These are phyloP conservation scores for Ahaetulla prasina DNA, from an alignment of 2,113 vertebrate genomes.

Conservation along the genomic window DNA sequence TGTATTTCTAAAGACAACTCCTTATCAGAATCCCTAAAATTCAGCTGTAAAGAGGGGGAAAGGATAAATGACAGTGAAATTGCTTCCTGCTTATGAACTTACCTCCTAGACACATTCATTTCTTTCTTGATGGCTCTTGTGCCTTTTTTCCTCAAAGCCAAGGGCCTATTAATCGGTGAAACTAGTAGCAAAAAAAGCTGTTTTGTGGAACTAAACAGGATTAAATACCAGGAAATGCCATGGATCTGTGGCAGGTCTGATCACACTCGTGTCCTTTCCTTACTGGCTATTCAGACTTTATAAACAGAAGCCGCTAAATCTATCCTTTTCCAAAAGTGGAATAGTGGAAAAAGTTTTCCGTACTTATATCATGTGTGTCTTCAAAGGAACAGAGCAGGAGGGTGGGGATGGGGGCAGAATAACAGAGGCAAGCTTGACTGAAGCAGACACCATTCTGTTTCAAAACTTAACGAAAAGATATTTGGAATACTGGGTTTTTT, in stretches of 20 bases:
- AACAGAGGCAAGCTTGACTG: slow-evolving; percentile 31
- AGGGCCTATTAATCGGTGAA: not conserved
- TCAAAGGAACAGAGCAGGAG: slow-evolving; percentile 5
- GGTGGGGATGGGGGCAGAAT: not conserved
- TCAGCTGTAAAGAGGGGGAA: not conserved
- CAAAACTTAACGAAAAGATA: not conserved
- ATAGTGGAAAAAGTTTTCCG: slow-evolving; percentile 45
- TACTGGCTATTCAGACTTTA: slow-evolving; percentile 44
- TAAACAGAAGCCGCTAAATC: slow-evolving; percentile 57
- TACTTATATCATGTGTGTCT: slow-evolving; percentile 17
- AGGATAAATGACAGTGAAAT: not conserved
- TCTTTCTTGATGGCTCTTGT: not conserved
- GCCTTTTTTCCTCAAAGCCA: slow-evolving; percentile 8
- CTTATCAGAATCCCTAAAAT: not conserved
- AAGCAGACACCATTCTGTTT: slow-evolving; percentile 10
- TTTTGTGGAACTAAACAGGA: slow-evolving; percentile 13
- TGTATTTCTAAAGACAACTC: not conserved
- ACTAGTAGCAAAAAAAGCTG: not conserved
- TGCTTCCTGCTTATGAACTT: slow-evolving; percentile 26
- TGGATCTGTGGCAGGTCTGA: slow-evolving; percentile 37
- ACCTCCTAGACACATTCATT: slow-evolving; percentile 65
- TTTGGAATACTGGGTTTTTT: slow-evolving; percentile 14
- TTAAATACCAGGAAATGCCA: slow-evolving; percentile 28
- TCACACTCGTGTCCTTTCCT: slow-evolving; percentile 29
- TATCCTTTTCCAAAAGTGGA: slow-evolving; percentile 52